Base-by-base conservation (phyloP, 2,888 invertebrate species). In the Eledone cirrhosa region DNA sequence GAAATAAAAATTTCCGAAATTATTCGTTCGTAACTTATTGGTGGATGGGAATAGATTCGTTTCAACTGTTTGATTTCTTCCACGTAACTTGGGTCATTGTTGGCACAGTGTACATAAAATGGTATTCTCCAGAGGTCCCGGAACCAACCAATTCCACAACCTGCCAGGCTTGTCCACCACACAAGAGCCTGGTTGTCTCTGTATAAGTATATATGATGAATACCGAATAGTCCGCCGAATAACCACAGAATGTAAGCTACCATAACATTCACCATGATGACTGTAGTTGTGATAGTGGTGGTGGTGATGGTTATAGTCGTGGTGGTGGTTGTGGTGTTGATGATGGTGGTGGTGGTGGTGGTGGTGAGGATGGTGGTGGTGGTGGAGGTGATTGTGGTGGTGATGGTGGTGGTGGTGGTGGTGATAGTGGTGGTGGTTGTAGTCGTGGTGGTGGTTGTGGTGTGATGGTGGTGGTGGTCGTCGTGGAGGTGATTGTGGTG, bases 101-200 rank as follows among this genome's bases (percentile, higher is more conserved):
- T 92, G 19, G 88, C 89, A 74, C 96, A 95, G 79, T 93, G 93
- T 2, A 97, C 96, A 91, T 97, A 97, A 78, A 94, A 93, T 0
- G 96, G 96, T 79, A 98, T 94, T 82, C 94, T 93, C 86, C 95
- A 95, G 2, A 96, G 90, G 90, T 98, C 98, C 13, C 94, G 92
- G 0, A 98, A 85, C 95, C 97, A 97, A 14, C 97, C 97, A 24
- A 95, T 87, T 0, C 96, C 95, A 85, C 94, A 92, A 5, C 89
- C 97, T 53, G 81, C 97, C 27, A 96, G 91, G 0, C 96, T 96
- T 80, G 94, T 94, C 94, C 95, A 95, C 94, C 95, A 96, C 0
- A 97, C 92, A 88, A 98, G 95, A 0, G 96, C 98, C 86, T 98
- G 98, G 31, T 94, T 93, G 90, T 97, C 96, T 79, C 98, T 93